Percentiles rank a stretch among this genome's conserved stretches.
phyloP scores from a whole-genome alignment of 2,888 invertebrate genomes.

The Helicoverpa assulta region DNA sequence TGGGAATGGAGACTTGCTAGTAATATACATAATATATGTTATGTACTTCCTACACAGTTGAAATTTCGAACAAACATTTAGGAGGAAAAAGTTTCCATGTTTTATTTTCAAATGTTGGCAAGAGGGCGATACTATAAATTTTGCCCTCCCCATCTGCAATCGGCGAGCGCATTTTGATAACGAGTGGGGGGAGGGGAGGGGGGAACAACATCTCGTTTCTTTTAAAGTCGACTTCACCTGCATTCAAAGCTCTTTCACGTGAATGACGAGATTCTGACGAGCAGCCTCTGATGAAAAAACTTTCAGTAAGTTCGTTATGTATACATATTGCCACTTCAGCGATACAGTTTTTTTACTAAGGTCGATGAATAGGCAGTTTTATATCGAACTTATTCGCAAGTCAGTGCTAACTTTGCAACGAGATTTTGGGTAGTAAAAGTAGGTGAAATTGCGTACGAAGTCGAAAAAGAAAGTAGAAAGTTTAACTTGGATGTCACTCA shows the following conservation, averaged over 20 bases:
- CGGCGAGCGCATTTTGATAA: constrained; percentile 51
- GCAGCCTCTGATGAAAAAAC: constrained; percentile 10
- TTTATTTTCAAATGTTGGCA: constrained; percentile 54
- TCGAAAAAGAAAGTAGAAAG: not conserved
- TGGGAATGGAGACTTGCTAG: constrained; percentile 17
- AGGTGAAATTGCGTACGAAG: not conserved
- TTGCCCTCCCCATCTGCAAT: constrained; percentile 50
- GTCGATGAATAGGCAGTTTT: not conserved
- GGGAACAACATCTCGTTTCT: constrained; percentile 6
- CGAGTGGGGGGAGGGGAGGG: not conserved
- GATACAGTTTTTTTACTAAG: not conserved
- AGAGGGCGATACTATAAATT: constrained; percentile 48
- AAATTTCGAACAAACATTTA: constrained; percentile 41
- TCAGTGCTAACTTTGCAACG: not conserved
- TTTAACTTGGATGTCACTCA: not conserved
- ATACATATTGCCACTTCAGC: not conserved
- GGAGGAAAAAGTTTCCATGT: constrained; percentile 37
- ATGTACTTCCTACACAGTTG: constrained; percentile 13
- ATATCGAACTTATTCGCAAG: not conserved
- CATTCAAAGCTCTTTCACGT: constrained; percentile 39
- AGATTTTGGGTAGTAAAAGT: not conserved
- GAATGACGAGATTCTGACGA: constrained; percentile 43
- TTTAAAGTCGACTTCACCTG: constrained; percentile 34
- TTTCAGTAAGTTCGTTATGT: constrained; percentile 15
- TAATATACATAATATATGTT: constrained; percentile 42